Conservation (phyloP, 2,113 vertebrate genomes). For the Petromus typicus region DNA sequence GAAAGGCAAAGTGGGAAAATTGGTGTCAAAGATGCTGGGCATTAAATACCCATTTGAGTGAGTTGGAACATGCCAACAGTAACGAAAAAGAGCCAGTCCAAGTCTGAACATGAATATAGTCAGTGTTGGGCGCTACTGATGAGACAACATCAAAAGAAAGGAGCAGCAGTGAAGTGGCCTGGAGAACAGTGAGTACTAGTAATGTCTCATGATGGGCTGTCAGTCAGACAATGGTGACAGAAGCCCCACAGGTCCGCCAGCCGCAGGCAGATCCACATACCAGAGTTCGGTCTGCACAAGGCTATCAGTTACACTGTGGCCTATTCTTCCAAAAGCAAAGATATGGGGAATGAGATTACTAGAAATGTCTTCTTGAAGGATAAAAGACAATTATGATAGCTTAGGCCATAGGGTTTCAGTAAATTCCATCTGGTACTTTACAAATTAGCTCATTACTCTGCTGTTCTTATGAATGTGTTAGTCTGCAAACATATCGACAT, state of each 20-base stretch:
- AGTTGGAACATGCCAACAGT: background rate
- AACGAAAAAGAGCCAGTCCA: background rate
- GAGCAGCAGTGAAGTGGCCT: background rate
- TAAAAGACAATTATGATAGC: slow-evolving; percentile 55
- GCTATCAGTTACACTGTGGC: background rate
- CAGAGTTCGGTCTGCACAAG: background rate
- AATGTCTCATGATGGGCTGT: background rate
- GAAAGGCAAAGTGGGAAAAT: background rate
- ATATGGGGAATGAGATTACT: background rate
- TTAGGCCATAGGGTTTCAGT: slow-evolving; percentile 76
- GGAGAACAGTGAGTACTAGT: background rate
- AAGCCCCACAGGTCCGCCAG: background rate
- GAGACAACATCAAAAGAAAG: background rate
- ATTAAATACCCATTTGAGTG: background rate
- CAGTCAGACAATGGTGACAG: background rate
- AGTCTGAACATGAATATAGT: background rate
- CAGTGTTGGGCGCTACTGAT: background rate
- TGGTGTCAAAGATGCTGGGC: background rate
- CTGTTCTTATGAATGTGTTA: slow-evolving; percentile 71
- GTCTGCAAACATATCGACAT: slow-evolving; percentile 64
- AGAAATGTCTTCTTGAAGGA: background rate
- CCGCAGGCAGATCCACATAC: background rate
- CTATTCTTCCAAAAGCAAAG: slow-evolving; percentile 24
- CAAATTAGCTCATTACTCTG: slow-evolving; percentile 83
- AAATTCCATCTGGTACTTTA: slow-evolving; percentile 84